Percentiles rank a stretch among this genome's conserved stretches.
Evolutionary conservation across 37 sponge, comb jelly and placozoan species (phyloP).

Genomic region (Agelas oroides): DNA sequence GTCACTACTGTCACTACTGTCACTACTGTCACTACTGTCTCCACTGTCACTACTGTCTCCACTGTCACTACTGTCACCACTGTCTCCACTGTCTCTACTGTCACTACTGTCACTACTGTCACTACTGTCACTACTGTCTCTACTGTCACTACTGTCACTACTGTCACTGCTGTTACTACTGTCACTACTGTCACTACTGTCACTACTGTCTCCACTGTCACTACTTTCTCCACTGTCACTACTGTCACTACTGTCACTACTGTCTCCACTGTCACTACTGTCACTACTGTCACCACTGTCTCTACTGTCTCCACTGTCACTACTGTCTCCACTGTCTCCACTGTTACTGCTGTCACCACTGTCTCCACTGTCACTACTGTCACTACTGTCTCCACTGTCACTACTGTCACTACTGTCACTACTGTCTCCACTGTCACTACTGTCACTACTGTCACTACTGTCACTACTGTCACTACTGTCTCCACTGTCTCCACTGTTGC

Average conservation of each 20-base stretch:
- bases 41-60: too few relatives aligned
- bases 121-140: constrained; percentile 13
- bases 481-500: constrained; percentile 6
- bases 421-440: constrained; percentile 16
- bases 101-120: constrained; percentile 22
- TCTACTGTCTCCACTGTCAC: constrained; percentile 3
- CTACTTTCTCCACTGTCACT: constrained; percentile 10
- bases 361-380: constrained; percentile 17
- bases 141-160: constrained; percentile 12
- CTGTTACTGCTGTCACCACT: neutral
- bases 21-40: too few relatives aligned
- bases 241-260: constrained; percentile 5
- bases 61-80: too few relatives aligned
- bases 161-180: constrained; percentile 14
- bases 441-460: constrained; percentile 20
- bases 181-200: constrained; percentile 1
- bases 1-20: too few relatives aligned
- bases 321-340: constrained; percentile 10
- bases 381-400: constrained; percentile 16
- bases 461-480: constrained; percentile 16
- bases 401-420: constrained; percentile 20
- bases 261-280: constrained; percentile 21
- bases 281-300: constrained; percentile 1
- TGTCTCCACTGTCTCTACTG: too few relatives aligned
- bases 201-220: neutral